A percentile compares a stretch with the other conserved stretches of the same genome.
Conservation (phyloP, 2,113 vertebrate genomes). For the Drymodes brunneopygia region DNA sequence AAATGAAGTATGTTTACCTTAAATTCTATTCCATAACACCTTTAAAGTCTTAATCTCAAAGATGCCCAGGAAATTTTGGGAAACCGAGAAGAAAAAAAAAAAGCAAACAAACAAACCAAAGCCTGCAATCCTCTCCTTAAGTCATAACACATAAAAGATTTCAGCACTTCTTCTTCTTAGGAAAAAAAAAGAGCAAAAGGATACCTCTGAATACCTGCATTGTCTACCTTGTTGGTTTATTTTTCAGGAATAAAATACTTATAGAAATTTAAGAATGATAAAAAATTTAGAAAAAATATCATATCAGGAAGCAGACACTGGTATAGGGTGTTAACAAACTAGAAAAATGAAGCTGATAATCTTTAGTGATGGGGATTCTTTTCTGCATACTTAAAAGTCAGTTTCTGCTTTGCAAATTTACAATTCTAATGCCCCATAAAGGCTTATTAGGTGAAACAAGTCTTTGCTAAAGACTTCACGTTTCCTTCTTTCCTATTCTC, state of each 20-base stretch:
- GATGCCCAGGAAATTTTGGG: neutral
- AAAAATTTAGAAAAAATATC: neutral
- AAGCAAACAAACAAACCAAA: neutral
- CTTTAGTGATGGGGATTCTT: neutral
- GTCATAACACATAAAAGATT: neutral
- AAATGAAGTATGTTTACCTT: neutral
- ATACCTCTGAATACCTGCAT: neutral
- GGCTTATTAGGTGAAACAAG: neutral
- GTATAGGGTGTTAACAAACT: neutral
- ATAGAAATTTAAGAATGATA: neutral
- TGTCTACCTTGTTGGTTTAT: neutral
- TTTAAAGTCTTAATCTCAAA: neutral
- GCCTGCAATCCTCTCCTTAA: neutral
- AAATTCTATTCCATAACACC: neutral
- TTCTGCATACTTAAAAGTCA: neutral
- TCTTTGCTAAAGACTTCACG: neutral
- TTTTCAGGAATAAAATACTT: neutral
- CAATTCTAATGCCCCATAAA: neutral
- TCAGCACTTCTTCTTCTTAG: neutral
- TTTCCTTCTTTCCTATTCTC: neutral
- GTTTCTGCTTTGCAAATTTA: neutral
- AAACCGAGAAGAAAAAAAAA: neutral
- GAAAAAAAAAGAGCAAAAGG: neutral
- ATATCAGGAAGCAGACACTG: neutral
- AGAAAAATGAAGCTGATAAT: neutral